A percentile compares a stretch with the other conserved stretches of the same genome.
These are phyloP conservation scores for Antheraea yamamai DNA, from an alignment of 2,888 invertebrate genomes.

Conservation along the genomic window DNA sequence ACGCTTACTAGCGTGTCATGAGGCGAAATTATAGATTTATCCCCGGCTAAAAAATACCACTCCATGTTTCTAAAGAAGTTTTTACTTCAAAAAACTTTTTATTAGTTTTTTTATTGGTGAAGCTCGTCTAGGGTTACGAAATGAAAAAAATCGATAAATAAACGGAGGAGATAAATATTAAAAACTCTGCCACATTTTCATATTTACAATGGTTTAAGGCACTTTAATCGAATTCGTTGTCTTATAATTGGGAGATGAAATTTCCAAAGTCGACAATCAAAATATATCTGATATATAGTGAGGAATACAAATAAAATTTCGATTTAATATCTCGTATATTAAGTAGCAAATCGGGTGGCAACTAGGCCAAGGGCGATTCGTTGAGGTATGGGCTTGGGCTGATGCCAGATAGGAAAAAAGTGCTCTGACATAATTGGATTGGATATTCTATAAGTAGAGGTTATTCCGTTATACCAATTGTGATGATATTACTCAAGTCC, in stretches of 20 bases:
- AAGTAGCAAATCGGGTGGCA: constrained; percentile 10
- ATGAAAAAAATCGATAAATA: no score
- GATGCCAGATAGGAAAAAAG: constrained; percentile 9
- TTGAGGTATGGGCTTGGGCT: not conserved
- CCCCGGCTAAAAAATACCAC: no score
- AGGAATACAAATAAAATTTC: not conserved
- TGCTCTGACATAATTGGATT: constrained; percentile 9
- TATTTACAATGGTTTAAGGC: not conserved
- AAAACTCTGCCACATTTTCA: not conserved
- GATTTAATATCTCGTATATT: constrained; percentile 10
- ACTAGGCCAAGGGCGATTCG: constrained; percentile 14
- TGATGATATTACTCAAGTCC: not conserved
- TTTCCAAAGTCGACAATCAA: not conserved
- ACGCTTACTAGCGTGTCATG: no score
- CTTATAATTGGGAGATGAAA: not conserved
- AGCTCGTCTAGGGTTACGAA: no score
- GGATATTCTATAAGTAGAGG: not conserved
- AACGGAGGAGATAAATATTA: not conserved
- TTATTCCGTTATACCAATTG: not conserved
- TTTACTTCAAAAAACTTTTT: no score
- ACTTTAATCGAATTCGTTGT: not conserved
- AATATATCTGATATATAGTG: not conserved
- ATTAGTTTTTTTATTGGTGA: no score
- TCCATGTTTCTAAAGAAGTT: no score
- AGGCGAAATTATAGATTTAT: no score